Percentiles rank a stretch among this genome's conserved stretches.
Conservation (phyloP, 2,113 vertebrate species). For the Cololabis saira region DNA sequence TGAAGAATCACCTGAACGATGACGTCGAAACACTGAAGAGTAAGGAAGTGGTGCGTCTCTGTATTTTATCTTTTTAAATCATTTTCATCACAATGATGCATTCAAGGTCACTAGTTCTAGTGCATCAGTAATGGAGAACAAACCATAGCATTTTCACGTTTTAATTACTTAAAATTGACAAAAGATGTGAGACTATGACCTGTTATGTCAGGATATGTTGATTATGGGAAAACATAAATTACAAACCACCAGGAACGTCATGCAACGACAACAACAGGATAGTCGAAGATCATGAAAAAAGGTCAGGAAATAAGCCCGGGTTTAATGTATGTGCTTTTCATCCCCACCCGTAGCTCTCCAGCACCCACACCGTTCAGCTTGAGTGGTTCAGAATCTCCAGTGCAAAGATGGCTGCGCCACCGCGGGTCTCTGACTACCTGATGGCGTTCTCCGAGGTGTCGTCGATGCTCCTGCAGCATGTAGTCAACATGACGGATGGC, state of each 20-base stretch:
- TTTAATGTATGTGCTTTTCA: background rate
- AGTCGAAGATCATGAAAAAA: no score
- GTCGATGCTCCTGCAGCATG: slow-evolving; percentile 80
- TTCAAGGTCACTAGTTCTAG: background rate
- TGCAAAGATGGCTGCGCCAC: slow-evolving; percentile 83
- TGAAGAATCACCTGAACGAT: slow-evolving; percentile 88
- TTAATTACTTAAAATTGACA: background rate
- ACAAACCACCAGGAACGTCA: slow-evolving; percentile 1
- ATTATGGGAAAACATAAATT: no score
- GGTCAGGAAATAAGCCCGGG: no score
- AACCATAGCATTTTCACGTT: background rate
- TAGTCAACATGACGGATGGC: slow-evolving; percentile 92
- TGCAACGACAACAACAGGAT: slow-evolving; percentile 14
- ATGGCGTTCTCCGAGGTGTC: slow-evolving; percentile 87
- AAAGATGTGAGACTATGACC: background rate
- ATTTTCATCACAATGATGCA: background rate
- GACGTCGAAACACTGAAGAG: slow-evolving; percentile 78
- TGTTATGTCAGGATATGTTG: no score
- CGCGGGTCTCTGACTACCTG: slow-evolving; percentile 85
- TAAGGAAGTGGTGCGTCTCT: slow-evolving; percentile 88
- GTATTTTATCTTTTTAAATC: slow-evolving; percentile 24
- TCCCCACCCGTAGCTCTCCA: slow-evolving; percentile 79
- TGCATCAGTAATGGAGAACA: background rate
- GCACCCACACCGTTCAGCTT: slow-evolving; percentile 86
- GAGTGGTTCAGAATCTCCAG: slow-evolving; percentile 96